Conservation (phyloP, 2,113 vertebrate genomes). For the Callaeas wilsoni region DNA sequence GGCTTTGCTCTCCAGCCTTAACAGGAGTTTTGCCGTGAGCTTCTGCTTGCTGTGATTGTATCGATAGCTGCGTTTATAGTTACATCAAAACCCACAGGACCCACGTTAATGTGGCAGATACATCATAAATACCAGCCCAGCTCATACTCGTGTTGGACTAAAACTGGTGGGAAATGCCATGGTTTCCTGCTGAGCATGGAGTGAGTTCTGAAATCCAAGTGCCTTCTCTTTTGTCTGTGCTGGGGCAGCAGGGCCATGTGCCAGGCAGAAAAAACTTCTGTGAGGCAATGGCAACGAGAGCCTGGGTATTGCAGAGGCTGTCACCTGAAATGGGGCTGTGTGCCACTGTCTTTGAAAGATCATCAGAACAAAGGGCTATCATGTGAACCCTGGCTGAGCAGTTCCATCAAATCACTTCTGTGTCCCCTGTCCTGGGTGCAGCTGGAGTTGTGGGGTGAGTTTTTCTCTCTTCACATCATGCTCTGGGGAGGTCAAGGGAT, state of each 20-base stretch:
- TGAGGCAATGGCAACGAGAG: fast-evolving
- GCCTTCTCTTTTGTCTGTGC: not conserved
- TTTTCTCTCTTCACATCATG: not conserved
- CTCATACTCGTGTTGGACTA: not conserved
- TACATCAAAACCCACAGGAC: not conserved
- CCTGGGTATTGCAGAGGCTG: not conserved
- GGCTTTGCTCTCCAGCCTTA: not conserved
- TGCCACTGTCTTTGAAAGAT: not conserved
- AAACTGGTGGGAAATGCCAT: not conserved
- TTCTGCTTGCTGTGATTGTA: not conserved
- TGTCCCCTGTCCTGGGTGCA: not conserved
- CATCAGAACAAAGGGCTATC: not conserved
- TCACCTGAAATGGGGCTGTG: not conserved
- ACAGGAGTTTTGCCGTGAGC: not conserved
- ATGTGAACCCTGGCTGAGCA: not conserved
- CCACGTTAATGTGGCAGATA: not conserved
- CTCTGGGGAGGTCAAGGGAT: not conserved
- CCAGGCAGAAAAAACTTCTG: fast-evolving
- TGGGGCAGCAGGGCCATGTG: not conserved
- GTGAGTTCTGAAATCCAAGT: not conserved
- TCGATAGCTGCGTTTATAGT: not conserved
- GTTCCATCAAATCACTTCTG: not conserved
- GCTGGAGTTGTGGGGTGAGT: not conserved
- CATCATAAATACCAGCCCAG: not conserved
- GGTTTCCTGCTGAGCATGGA: not conserved